Conservation (phyloP, 2,888 invertebrate genomes). For the Laothoe populi region DNA sequence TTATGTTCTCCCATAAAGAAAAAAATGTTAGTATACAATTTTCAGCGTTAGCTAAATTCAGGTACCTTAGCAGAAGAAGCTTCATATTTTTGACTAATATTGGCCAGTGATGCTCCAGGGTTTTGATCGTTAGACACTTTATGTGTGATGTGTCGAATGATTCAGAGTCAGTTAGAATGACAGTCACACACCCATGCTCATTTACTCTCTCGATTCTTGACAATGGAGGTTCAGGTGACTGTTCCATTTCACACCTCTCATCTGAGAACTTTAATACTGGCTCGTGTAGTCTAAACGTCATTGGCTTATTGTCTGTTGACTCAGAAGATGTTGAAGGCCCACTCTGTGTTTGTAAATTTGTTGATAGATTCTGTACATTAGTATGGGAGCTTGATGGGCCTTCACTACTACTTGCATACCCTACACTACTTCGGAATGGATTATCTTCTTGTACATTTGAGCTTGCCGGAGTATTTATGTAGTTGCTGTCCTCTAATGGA, state of each 20-base stretch:
- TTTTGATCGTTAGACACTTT: slow-evolving; percentile 94
- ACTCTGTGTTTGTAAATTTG: slow-evolving; percentile 75
- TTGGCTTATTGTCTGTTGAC: slow-evolving; percentile 49
- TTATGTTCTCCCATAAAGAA: slow-evolving; percentile 94
- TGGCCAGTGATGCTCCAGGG: slow-evolving; percentile 93
- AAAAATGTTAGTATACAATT: slow-evolving; percentile 92
- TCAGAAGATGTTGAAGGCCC: slow-evolving; percentile 68
- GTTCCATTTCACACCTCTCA: slow-evolving; percentile 58
- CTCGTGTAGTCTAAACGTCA: slow-evolving; percentile 69
- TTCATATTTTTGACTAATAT: slow-evolving; percentile 90
- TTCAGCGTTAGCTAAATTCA: slow-evolving; percentile 85
- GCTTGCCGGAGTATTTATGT: slow-evolving; percentile 65
- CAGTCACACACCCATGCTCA: slow-evolving; percentile 84
- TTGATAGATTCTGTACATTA: slow-evolving; percentile 75
- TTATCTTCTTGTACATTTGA: slow-evolving; percentile 75
- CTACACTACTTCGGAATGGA: slow-evolving; percentile 71
- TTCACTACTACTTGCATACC: slow-evolving; percentile 59
- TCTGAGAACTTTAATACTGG: slow-evolving; percentile 72
- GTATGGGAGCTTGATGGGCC: slow-evolving; percentile 63
- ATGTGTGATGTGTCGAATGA: slow-evolving; percentile 94
- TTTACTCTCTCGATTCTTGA: slow-evolving; percentile 74
- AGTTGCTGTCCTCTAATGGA: slow-evolving; percentile 89
- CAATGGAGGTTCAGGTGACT: slow-evolving; percentile 64
- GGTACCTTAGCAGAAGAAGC: slow-evolving; percentile 83
- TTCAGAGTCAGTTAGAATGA: slow-evolving; percentile 90